Evolutionary conservation across 2,888 invertebrate genomes (phyloP).

Genomic region (Cheilosia urbana): DNA sequence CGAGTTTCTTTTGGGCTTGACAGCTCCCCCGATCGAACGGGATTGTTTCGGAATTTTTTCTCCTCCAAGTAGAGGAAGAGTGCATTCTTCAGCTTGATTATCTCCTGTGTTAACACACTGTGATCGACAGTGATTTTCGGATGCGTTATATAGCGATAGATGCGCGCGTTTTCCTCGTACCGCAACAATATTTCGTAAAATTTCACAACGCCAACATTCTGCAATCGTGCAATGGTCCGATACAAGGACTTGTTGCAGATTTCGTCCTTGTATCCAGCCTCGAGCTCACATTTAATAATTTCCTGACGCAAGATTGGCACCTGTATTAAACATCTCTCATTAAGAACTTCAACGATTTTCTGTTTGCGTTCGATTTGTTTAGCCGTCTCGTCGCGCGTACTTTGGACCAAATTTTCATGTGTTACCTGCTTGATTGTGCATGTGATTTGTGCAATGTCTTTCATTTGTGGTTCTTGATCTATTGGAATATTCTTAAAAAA

Average conservation of each 20-base stretch:
- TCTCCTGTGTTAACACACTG: constrained; percentile 77
- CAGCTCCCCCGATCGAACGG: not conserved
- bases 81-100: constrained; percentile 79
- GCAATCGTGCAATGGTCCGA: constrained; percentile 86
- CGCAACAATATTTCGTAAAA: constrained; percentile 80
- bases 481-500: constrained; percentile 76
- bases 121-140: constrained; percentile 80
- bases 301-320: constrained; percentile 84
- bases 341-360: constrained; percentile 86
- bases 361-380: constrained; percentile 85
- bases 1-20: not conserved
- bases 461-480: constrained; percentile 73
- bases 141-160: constrained; percentile 80
- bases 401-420: constrained; percentile 55
- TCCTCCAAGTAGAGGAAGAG: constrained; percentile 79
- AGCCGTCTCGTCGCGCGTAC: constrained; percentile 45
- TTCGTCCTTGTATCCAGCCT: constrained; percentile 86
- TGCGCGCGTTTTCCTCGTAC: constrained; percentile 77
- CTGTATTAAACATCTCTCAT: constrained; percentile 86
- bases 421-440: constrained; percentile 74
- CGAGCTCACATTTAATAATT: constrained; percentile 85
- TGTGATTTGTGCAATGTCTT: constrained; percentile 78
- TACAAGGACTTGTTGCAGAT: constrained; percentile 86
- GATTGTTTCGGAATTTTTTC: constrained; percentile 56
- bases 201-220: constrained; percentile 79